phyloP scores from a whole-genome alignment of 1,140 invertebrate species.

The Apis florea region DNA sequence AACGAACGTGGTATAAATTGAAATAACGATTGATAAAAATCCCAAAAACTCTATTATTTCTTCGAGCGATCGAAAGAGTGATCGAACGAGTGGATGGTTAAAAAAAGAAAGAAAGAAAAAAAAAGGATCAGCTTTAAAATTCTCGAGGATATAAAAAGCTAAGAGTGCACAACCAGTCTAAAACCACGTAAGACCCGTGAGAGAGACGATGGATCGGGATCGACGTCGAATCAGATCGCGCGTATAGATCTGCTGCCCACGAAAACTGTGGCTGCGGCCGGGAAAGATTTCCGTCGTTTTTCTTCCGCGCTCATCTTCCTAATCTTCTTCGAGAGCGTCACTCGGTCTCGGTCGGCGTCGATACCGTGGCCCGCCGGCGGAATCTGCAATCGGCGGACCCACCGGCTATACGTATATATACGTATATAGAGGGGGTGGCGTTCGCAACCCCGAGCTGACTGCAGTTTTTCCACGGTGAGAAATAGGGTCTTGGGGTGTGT shows the following conservation, averaged over 20 bases:
- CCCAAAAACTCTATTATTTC: too few species aligned
- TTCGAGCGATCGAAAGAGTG: too few species aligned
- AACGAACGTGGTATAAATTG: too few species aligned
- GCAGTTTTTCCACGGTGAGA: slow-evolving; percentile 76
- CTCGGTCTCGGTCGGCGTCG: slow-evolving; percentile 46
- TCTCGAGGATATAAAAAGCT: background rate
- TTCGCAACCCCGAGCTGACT: slow-evolving; percentile 63
- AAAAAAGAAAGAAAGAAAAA: background rate
- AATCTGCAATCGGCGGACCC: slow-evolving; percentile 55
- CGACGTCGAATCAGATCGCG: background rate
- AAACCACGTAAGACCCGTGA: too few species aligned
- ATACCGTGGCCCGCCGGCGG: slow-evolving; percentile 52
- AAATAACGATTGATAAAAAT: too few species aligned
- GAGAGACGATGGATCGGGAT: background rate
- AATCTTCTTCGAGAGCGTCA: slow-evolving; percentile 53
- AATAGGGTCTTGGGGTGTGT: slow-evolving; percentile 78
- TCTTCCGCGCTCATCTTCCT: slow-evolving; percentile 64
- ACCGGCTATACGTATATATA: slow-evolving; percentile 10
- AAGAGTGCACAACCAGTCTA: background rate
- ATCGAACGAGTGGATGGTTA: too few species aligned
- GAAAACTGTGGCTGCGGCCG: slow-evolving; percentile 22
- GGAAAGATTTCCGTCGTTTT: slow-evolving; percentile 59
- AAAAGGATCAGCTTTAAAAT: background rate
- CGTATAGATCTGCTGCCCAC: background rate
- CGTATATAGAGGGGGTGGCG: slow-evolving; percentile 34